Conservation (phyloP, 2,797 vertebrate genomes). For the Australoheros facetus region DNA sequence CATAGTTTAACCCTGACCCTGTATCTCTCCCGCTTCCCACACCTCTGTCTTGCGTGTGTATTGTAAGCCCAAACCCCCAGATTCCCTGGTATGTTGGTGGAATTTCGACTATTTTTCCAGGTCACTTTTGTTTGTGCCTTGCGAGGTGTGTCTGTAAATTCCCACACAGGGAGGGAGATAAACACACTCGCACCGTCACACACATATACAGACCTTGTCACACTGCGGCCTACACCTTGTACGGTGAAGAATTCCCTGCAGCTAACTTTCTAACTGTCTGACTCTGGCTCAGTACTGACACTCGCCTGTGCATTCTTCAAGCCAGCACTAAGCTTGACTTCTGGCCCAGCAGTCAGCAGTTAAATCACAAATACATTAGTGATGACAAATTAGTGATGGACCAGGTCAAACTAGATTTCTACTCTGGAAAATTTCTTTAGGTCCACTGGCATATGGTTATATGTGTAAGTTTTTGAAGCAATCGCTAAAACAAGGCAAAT, state of each 20-base stretch:
- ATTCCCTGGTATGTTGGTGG: constrained; percentile 77
- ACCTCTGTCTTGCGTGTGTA: constrained; percentile 68
- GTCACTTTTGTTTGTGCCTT: constrained; percentile 81
- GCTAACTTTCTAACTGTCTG: constrained; percentile 1
- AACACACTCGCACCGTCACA: constrained; percentile 70
- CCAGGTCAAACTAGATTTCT: constrained; percentile 22
- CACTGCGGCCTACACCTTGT: constrained; percentile 57
- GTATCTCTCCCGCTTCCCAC: constrained; percentile 75
- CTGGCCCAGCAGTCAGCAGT: constrained; percentile 9
- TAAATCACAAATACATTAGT: constrained; percentile 37
- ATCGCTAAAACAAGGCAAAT: constrained; percentile 23
- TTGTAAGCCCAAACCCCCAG: constrained; percentile 65
- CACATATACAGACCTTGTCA: constrained; percentile 63
- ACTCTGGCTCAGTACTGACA: background rate
- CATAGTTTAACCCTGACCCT: constrained; percentile 78
- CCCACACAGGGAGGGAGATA: constrained; percentile 75
- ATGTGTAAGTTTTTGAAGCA: constrained; percentile 21
- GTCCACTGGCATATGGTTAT: constrained; percentile 17
- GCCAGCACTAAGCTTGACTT: background rate
- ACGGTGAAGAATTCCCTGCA: constrained; percentile 37
- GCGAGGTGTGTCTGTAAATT: constrained; percentile 76
- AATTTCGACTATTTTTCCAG: constrained; percentile 79
- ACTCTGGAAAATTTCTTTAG: constrained; percentile 34
- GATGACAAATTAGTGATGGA: constrained; percentile 41
- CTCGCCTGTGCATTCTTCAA: background rate